Percentiles rank a stretch among this genome's conserved stretches.
Evolutionary conservation across 2,888 invertebrate genomes (phyloP).

Genomic region (Campoplex nolae): DNA sequence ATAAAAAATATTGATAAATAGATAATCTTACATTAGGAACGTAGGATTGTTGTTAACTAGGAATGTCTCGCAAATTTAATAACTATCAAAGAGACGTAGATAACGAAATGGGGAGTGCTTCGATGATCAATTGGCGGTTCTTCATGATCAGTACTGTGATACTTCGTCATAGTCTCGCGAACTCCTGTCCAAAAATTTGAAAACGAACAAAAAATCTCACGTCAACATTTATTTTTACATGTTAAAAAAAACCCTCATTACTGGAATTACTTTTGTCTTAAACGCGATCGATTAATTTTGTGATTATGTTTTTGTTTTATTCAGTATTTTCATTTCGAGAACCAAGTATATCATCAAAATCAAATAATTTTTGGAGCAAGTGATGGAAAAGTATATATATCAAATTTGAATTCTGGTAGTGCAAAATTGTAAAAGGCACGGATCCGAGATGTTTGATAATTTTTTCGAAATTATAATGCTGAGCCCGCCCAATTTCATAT

Average conservation of each 20-base stretch:
- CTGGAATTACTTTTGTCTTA: not conserved
- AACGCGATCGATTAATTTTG: not conserved
- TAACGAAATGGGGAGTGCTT: constrained; percentile 76
- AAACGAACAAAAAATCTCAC: not conserved
- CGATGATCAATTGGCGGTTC: constrained; percentile 76
- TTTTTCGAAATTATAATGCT: constrained; percentile 76
- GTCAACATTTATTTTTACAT: not conserved
- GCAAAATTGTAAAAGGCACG: constrained; percentile 54
- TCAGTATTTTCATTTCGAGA: constrained; percentile 3
- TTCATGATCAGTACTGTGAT: constrained; percentile 82
- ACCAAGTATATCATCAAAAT: not conserved
- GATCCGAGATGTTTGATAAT: constrained; percentile 77
- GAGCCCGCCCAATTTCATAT: constrained; percentile 73
- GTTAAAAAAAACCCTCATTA: not conserved
- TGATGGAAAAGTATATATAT: not conserved
- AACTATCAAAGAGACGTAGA: constrained; percentile 76
- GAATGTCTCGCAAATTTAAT: constrained; percentile 74
- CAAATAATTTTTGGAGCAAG: not conserved
- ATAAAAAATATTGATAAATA: constrained; percentile 63
- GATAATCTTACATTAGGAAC: constrained; percentile 79
- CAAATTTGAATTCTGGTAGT: constrained; percentile 15
- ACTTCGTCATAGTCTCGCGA: constrained; percentile 81
- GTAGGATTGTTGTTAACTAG: constrained; percentile 83
- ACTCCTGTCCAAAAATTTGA: constrained; percentile 53
- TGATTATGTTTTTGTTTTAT: not conserved